phyloP scores from a whole-genome alignment of 2,888 invertebrate genomes.

The Agapostemon virescens region DNA sequence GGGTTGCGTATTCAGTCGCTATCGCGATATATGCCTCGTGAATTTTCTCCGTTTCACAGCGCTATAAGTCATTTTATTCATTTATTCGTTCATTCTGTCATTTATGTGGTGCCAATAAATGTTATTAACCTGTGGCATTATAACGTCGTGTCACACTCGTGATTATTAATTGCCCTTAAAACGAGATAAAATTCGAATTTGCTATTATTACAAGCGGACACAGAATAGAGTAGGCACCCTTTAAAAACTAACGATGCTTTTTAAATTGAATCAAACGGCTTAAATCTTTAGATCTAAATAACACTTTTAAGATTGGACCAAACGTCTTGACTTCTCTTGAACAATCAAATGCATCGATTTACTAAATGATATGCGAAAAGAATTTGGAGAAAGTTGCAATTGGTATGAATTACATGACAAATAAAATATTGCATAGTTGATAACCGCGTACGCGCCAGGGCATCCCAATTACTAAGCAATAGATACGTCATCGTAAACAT shows the following conservation, averaged over 20 bases:
- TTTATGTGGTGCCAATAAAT: not conserved
- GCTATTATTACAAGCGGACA: not conserved
- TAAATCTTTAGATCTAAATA: too few relatives aligned
- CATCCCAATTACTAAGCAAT: too few relatives aligned
- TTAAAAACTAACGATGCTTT: not conserved
- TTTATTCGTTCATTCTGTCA: not conserved
- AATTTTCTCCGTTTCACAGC: slow-evolving; percentile 5
- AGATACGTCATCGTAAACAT: too few relatives aligned
- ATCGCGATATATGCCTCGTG: not conserved
- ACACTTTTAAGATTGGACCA: too few relatives aligned
- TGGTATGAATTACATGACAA: too few relatives aligned
- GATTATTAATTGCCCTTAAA: not conserved
- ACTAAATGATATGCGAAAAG: too few relatives aligned
- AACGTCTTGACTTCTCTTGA: too few relatives aligned
- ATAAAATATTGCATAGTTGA: too few relatives aligned
- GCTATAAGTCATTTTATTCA: not conserved
- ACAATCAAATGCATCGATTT: too few relatives aligned
- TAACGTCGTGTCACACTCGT: not conserved
- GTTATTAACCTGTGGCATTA: not conserved
- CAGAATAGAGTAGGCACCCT: not conserved
- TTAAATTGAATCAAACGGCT: not conserved
- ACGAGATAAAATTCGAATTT: not conserved
- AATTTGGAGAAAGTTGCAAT: too few relatives aligned
- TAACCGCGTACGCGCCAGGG: too few relatives aligned
- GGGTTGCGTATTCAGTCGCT: not conserved